phyloP scores from a whole-genome alignment of 2,797 vertebrate genomes.

The Graptemys geographica region DNA sequence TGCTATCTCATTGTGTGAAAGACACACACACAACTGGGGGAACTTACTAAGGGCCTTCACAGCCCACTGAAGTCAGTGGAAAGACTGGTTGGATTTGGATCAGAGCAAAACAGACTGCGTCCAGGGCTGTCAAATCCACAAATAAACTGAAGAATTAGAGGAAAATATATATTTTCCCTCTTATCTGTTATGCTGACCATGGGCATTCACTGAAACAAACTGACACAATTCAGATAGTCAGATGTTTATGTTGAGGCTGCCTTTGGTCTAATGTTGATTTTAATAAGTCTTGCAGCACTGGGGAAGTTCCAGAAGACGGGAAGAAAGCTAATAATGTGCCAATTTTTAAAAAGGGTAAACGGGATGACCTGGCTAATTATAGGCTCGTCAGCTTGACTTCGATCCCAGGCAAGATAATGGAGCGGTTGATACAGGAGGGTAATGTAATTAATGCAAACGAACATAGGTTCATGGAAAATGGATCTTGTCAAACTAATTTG shows the following conservation, averaged over 20 bases:
- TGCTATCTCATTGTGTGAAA: background rate
- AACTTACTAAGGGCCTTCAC: background rate
- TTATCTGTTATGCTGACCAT: background rate
- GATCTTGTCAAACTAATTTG: background rate
- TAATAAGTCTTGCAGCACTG: background rate
- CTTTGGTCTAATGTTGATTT: background rate
- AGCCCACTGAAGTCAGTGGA: background rate
- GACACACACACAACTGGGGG: background rate
- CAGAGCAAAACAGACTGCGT: background rate
- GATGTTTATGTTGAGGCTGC: background rate
- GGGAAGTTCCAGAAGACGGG: background rate
- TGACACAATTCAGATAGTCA: background rate
- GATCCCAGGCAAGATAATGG: background rate
- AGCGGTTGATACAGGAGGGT: background rate
- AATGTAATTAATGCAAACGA: background rate
- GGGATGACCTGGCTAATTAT: background rate
- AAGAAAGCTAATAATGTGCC: background rate
- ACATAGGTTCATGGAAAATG: background rate
- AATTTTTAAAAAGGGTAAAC: background rate
- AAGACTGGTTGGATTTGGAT: background rate
- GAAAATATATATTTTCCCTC: background rate
- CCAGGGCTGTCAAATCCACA: background rate
- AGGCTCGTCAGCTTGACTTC: background rate
- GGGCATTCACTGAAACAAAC: background rate
- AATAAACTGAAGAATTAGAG: background rate